Conservation (phyloP, 1,140 invertebrate genomes). For the Thalassaphorura encarpata region DNA sequence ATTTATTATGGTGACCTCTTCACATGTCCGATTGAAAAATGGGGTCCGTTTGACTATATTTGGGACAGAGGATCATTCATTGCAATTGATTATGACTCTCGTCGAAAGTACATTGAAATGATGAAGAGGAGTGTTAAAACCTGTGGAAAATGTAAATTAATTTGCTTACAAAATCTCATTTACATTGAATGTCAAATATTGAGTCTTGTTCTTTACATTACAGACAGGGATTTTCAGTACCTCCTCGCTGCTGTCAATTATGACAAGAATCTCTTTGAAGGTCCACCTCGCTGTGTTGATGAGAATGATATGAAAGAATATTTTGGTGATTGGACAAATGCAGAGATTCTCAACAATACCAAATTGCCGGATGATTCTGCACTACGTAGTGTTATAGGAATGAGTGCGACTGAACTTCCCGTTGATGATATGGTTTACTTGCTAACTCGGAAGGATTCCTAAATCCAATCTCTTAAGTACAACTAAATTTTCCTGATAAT, state of each 20-base stretch:
- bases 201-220: neutral
- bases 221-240: conserved; percentile 21
- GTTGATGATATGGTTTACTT: too few species aligned
- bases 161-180: neutral
- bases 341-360: neutral
- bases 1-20: conserved; percentile 33
- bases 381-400: too few species aligned
- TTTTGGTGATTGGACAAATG: conserved; percentile 8
- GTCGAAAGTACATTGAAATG: conserved; percentile 16
- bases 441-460: too few species aligned
- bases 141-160: neutral
- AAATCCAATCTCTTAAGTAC: too few species aligned
- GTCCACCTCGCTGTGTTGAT: conserved; percentile 16
- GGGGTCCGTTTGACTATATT: conserved; percentile 31
- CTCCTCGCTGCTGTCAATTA: conserved; percentile 24
- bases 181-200: neutral
- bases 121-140: conserved; percentile 12
- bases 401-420: too few species aligned
- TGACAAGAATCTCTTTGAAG: conserved; percentile 21
- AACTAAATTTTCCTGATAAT: too few species aligned
- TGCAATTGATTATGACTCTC: conserved; percentile 20
- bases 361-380: too few species aligned
- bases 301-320: conserved; percentile 6
- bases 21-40: conserved; percentile 18
- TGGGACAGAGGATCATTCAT: conserved; percentile 33